Conservation (phyloP, 1,140 invertebrate genomes). For the Pemphigus obesinymphae region DNA sequence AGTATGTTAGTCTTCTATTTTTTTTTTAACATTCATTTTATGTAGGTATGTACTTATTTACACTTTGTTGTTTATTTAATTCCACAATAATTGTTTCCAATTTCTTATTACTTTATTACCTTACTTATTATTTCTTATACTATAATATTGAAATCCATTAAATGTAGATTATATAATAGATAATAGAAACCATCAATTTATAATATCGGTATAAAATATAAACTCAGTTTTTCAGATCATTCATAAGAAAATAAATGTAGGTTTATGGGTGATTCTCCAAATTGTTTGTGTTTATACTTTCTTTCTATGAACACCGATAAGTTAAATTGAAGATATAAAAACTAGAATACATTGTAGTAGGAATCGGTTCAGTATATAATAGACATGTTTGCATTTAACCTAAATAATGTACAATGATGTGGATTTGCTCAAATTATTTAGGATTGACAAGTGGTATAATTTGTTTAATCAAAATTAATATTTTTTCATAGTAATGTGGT, state of each 20-base stretch:
- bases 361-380: background rate
- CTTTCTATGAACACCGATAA: background rate
- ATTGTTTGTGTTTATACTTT: background rate
- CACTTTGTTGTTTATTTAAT: background rate
- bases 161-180: background rate
- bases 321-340: conserved; percentile 1
- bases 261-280: background rate
- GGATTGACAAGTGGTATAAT: background rate
- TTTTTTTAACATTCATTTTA: no score
- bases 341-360: background rate
- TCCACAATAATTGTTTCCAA: background rate
- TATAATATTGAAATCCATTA: no score
- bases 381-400: background rate
- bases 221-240: background rate
- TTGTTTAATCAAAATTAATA: background rate
- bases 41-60: background rate
- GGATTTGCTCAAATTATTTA: background rate
- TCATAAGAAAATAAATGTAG: background rate
- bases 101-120: background rate
- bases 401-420: background rate
- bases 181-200: background rate
- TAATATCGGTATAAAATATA: background rate
- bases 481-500: background rate
- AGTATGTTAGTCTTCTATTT: background rate
- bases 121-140: background rate